Conservation (phyloP, 2,113 vertebrate genomes). For the Pseudorectes ferrugineus region DNA sequence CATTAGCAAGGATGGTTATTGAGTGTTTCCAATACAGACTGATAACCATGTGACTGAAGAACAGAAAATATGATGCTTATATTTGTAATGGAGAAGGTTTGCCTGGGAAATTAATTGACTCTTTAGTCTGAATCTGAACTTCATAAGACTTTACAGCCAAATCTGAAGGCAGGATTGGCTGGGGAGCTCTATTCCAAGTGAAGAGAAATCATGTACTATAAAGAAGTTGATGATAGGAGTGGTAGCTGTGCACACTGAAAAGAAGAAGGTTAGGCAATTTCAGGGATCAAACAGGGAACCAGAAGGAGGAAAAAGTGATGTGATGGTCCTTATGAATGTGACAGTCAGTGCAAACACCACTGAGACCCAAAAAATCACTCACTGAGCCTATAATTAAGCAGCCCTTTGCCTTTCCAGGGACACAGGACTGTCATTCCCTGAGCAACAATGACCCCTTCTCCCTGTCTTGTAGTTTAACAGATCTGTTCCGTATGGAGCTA, state of each 20-base stretch:
- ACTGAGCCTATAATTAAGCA: not conserved
- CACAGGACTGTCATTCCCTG: rapidly evolving
- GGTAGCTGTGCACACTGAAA: not conserved
- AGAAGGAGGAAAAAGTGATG: not conserved
- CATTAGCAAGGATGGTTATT: not conserved
- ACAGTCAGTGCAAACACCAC: not conserved
- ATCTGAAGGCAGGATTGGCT: not conserved
- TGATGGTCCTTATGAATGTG: not conserved
- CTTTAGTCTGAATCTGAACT: not conserved
- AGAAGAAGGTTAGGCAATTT: not conserved
- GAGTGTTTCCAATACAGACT: not conserved
- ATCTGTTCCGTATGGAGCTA: not conserved
- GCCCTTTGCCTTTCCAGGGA: not conserved
- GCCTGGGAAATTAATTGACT: not conserved
- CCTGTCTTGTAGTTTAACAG: not conserved
- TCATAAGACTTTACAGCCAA: not conserved
- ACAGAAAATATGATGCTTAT: not conserved
- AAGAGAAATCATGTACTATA: not conserved
- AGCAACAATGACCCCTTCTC: not conserved
- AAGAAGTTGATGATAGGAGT: not conserved
- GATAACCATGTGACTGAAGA: not conserved
- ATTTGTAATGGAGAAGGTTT: not conserved
- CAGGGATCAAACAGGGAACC: not conserved
- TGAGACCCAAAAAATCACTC: not conserved
- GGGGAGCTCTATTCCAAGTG: not conserved